These are phyloP conservation scores for Saccostrea echinata DNA, from an alignment of 1,140 invertebrate species.

Conservation along the genomic window DNA sequence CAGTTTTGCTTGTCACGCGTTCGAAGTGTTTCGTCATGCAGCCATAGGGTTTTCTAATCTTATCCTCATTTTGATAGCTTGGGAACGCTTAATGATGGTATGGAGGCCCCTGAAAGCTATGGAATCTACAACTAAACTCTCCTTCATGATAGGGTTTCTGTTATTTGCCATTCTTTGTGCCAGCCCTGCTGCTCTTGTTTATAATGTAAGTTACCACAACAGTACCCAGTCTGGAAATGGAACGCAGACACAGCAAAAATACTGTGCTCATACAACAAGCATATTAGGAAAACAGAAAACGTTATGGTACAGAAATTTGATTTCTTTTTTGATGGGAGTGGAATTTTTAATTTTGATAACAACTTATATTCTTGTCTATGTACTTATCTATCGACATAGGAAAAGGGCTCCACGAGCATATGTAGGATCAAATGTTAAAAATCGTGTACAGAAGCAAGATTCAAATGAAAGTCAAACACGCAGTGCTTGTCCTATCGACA, in stretches of 20 bases:
- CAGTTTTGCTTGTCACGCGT: neutral
- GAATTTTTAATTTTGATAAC: neutral
- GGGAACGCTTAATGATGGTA: neutral
- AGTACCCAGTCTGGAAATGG: neutral
- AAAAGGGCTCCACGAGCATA: neutral
- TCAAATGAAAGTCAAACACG: neutral
- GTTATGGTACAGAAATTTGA: neutral
- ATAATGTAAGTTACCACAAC: neutral
- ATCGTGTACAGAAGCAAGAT: neutral
- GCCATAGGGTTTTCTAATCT: neutral
- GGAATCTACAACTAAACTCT: neutral
- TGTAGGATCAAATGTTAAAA: neutral
- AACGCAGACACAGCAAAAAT: neutral
- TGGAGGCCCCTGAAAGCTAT: neutral
- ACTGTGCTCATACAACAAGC: neutral
- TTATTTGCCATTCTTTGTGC: neutral
- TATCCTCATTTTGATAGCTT: neutral
- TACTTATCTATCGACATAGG: neutral
- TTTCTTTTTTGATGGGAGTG: neutral
- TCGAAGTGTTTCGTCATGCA: neutral
- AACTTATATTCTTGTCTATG: conserved; percentile 5
- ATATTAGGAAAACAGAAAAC: neutral
- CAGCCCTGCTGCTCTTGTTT: neutral
- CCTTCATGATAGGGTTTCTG: neutral
- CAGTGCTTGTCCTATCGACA: too few relatives aligned